Evolutionary conservation across 2,113 vertebrate genomes (phyloP).

Genomic region (Lepus europaeus): DNA sequence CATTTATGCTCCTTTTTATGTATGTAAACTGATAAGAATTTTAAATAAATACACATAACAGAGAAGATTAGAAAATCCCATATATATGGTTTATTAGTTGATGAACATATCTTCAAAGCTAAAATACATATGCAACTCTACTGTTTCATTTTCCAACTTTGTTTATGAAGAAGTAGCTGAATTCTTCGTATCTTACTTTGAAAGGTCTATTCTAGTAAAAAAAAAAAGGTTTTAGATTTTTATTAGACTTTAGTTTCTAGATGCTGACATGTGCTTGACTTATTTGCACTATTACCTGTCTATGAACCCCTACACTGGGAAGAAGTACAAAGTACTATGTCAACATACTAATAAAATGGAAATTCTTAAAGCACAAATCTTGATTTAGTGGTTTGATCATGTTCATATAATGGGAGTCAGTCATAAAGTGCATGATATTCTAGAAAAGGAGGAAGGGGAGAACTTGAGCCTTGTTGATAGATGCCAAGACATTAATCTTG

Average conservation of each 20-base stretch:
- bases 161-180: not conserved
- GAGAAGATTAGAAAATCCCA: not conserved
- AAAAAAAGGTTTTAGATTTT: not conserved
- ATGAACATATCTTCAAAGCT: not conserved
- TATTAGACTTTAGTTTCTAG: not conserved
- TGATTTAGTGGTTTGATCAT: not conserved
- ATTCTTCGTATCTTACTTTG: slow-evolving; percentile 26
- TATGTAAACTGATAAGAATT: not conserved
- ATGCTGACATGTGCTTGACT: not conserved
- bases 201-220: not conserved
- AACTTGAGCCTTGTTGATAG: not conserved
- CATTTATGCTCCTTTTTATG: not conserved
- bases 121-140: not conserved
- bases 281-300: not conserved
- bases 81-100: not conserved
- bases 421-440: not conserved
- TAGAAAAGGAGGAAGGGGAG: not conserved
- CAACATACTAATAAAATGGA: not conserved
- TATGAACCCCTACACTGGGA: not conserved
- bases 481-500: not conserved
- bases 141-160: not conserved
- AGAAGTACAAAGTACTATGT: not conserved
- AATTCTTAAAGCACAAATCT: not conserved
- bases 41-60: not conserved
- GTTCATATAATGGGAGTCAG: not conserved